Evolutionary conservation across 92 coral and sea anemone species (phyloP).

Genomic region (Muricea muricata): DNA sequence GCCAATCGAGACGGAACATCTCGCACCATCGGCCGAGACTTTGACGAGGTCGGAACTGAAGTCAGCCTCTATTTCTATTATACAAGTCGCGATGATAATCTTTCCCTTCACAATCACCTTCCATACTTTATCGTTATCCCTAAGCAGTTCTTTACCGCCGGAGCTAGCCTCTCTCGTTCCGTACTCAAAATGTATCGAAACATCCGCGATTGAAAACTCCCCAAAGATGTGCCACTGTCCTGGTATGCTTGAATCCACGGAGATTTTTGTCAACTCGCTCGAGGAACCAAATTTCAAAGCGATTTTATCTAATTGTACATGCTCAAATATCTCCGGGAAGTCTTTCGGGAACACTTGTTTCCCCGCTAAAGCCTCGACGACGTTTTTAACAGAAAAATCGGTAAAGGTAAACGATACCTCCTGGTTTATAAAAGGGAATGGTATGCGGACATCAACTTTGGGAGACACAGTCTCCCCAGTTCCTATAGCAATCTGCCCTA

Average conservation of each 20-base stretch:
- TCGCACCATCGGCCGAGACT: neutral
- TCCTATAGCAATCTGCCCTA: neutral
- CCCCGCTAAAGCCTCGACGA: neutral
- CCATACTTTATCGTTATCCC: neutral
- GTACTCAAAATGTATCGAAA: neutral
- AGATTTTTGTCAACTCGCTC: neutral
- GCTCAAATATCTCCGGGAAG: neutral
- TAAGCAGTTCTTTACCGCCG: too few species aligned
- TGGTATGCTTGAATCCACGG: neutral
- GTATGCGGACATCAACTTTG: slow-evolving; percentile 13
- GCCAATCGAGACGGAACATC: neutral
- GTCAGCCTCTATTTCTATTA: neutral
- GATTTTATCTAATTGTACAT: slow-evolving; percentile 15
- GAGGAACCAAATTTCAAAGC: neutral
- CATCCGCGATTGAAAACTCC: neutral
- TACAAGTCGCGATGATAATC: slow-evolving; percentile 1
- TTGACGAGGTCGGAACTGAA: neutral
- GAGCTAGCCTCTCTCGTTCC: neutral
- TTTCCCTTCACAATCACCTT: neutral
- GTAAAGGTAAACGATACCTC: slow-evolving; percentile 22
- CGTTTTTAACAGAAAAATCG: neutral
- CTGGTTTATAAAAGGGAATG: slow-evolving; percentile 12
- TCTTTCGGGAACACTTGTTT: neutral
- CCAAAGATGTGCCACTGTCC: slow-evolving; percentile 17
- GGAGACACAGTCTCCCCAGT: neutral